phyloP scores from a whole-genome alignment of 2,113 vertebrate genomes.

The Hippoglossus stenolepis region DNA sequence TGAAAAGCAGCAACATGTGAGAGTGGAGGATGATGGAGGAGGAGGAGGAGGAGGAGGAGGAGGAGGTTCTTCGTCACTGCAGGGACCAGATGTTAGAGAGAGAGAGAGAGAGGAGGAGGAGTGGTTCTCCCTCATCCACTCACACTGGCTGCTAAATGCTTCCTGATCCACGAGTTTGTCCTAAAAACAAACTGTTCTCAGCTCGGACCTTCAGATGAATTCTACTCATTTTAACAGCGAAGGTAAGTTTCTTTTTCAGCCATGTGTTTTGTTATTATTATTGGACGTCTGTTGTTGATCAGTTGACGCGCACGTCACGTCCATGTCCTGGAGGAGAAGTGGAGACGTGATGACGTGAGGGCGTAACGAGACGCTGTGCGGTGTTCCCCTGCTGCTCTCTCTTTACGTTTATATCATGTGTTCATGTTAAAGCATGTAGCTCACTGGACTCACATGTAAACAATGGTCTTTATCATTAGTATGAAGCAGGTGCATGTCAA shows the following conservation, averaged over 20 bases:
- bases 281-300: not conserved
- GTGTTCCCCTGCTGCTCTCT: no score
- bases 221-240: not conserved
- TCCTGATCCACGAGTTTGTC: slow-evolving; percentile 41
- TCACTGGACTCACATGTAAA: no score
- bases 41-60: not conserved
- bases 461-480: no score
- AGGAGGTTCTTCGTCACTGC: slow-evolving; percentile 50
- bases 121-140: slow-evolving; percentile 15
- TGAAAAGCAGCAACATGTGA: not conserved
- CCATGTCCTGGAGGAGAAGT: slow-evolving; percentile 40
- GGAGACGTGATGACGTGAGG: slow-evolving; percentile 64
- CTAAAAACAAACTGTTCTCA: slow-evolving; percentile 32
- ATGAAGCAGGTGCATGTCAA: no score
- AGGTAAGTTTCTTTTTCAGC: slow-evolving; percentile 49
- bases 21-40: slow-evolving; percentile 36
- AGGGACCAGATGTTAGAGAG: slow-evolving; percentile 61
- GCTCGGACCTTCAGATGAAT: slow-evolving; percentile 8
- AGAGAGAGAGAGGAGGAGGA: slow-evolving; percentile 34
- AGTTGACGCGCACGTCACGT: not conserved
- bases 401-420: no score
- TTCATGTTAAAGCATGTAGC: no score
- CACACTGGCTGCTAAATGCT: slow-evolving; percentile 30
- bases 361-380: not conserved
- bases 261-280: not conserved